A percentile compares a stretch with the other conserved stretches of the same genome.
Evolutionary conservation across 92 coral and sea anemone genomes (phyloP).

Genomic region (Zoanthus sociatus): DNA sequence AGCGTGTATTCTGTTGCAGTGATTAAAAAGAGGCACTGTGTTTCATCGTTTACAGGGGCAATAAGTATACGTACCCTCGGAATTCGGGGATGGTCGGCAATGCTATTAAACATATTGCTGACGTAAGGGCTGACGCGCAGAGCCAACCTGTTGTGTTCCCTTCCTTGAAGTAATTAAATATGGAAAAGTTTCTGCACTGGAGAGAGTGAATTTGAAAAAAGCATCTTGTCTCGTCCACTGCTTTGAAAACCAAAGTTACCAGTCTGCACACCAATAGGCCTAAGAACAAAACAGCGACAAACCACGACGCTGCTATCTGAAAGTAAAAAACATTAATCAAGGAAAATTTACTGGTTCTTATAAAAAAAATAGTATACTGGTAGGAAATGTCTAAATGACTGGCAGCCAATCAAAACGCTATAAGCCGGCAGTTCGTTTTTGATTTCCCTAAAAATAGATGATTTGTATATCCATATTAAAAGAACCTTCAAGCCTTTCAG

Average conservation of each 20-base stretch:
- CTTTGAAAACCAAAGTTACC: slow-evolving; percentile 9
- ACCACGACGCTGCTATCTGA: slow-evolving; percentile 10
- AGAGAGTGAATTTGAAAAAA: background rate
- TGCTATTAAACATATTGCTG: slow-evolving; percentile 7
- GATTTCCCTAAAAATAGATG: too few species aligned
- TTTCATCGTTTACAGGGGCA: too few species aligned
- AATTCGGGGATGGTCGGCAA: slow-evolving; percentile 38
- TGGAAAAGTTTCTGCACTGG: background rate
- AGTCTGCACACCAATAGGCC: background rate
- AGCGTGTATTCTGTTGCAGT: too few species aligned
- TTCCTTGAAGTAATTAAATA: background rate
- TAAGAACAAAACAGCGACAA: background rate
- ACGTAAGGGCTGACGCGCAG: slow-evolving; percentile 3
- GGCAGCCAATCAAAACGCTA: too few species aligned
- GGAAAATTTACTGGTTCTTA: too few species aligned
- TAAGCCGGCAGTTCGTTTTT: too few species aligned
- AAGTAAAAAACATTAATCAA: too few species aligned
- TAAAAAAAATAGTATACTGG: too few species aligned
- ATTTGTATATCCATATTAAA: too few species aligned
- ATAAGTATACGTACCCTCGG: background rate
- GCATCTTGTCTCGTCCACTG: slow-evolving; percentile 6
- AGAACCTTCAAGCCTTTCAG: too few species aligned
- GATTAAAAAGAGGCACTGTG: too few species aligned
- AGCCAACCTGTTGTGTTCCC: slow-evolving; percentile 39
- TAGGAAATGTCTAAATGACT: too few species aligned